Evolutionary conservation across 2,113 vertebrate species (phyloP).

Genomic region (Saguinus midas): DNA sequence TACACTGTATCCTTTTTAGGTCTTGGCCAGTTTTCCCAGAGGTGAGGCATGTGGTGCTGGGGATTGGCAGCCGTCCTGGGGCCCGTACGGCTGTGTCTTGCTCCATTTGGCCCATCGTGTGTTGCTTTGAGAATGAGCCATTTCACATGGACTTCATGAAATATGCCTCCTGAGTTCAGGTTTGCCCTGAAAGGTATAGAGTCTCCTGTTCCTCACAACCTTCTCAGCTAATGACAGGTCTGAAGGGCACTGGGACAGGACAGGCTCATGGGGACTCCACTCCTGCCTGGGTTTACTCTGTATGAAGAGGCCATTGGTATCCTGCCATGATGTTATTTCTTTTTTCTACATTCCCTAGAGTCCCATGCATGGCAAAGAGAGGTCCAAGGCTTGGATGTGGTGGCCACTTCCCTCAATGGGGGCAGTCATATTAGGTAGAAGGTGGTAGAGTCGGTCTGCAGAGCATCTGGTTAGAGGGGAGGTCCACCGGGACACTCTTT

Average conservation of each 20-base stretch:
- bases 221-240: background rate
- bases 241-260: background rate
- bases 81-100: background rate
- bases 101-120: background rate
- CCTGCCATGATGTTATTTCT: background rate
- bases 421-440: background rate
- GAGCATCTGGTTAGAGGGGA: background rate
- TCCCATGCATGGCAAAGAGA: background rate
- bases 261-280: background rate
- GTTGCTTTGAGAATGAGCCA: background rate
- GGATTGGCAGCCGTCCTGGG: no score
- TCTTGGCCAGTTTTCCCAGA: background rate
- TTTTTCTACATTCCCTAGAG: background rate
- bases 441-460: background rate
- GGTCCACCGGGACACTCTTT: background rate
- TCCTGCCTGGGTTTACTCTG: background rate
- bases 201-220: no score
- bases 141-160: background rate
- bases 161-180: background rate
- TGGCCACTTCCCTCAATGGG: background rate
- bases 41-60: background rate
- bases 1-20: background rate
- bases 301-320: background rate
- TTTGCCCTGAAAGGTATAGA: background rate
- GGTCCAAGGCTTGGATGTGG: background rate